A percentile compares a stretch with the other conserved stretches of the same genome.
Conservation (phyloP, 2,797 vertebrate species). For the Australoheros facetus region DNA sequence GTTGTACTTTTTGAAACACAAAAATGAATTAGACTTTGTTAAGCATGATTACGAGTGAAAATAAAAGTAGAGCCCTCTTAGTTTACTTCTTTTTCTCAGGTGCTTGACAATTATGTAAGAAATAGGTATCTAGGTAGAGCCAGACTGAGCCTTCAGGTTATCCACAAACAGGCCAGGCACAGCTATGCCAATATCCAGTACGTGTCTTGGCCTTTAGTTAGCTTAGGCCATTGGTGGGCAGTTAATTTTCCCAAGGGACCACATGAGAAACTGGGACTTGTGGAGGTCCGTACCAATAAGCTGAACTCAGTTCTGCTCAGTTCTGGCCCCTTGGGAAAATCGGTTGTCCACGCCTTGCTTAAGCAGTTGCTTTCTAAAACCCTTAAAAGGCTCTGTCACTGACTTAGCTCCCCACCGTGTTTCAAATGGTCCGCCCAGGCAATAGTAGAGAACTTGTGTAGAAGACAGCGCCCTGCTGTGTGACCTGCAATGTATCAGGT, state of each 20-base stretch:
- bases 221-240: background rate
- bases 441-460: background rate
- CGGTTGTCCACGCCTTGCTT: background rate
- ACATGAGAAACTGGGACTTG: no score
- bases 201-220: background rate
- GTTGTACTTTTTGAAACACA: background rate
- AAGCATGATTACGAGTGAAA: background rate
- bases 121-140: background rate
- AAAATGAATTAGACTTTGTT: background rate
- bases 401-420: background rate
- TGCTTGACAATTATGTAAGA: background rate
- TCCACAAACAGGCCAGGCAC: background rate
- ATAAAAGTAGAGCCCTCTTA: background rate
- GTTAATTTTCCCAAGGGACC: background rate
- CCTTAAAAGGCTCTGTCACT: background rate
- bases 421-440: background rate
- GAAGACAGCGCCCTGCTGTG: background rate
- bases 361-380: conserved; percentile 6
- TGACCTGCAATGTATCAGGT: background rate
- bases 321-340: background rate
- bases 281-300: no score
- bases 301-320: background rate
- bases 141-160: background rate
- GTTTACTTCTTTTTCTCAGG: background rate
- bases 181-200: background rate